These are phyloP conservation scores for Holacanthus passer DNA, from an alignment of 2,113 vertebrate species.

Conservation along the genomic window DNA sequence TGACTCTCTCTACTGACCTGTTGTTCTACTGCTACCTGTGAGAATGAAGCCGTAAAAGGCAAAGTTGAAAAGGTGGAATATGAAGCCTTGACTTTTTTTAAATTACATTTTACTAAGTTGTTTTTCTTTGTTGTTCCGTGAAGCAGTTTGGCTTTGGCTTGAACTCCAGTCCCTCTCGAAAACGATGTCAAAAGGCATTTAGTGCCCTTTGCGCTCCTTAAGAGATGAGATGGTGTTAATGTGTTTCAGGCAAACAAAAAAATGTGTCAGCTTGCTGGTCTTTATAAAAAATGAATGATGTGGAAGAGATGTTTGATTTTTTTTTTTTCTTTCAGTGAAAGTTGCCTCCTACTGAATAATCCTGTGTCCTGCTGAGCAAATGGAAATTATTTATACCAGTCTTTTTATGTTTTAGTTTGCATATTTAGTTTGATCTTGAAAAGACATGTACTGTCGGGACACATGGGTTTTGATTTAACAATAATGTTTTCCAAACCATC, in stretches of 20 bases:
- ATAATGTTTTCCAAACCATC: neutral
- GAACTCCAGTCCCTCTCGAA: neutral
- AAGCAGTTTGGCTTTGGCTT: neutral
- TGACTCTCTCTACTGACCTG: neutral
- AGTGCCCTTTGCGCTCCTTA: slow-evolving; percentile 9
- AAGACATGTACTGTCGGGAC: neutral
- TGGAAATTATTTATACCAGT: slow-evolving; percentile 26
- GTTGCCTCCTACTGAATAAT: slow-evolving; percentile 15
- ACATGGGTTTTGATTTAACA: slow-evolving; percentile 14
- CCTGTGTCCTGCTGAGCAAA: neutral
- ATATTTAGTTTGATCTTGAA: slow-evolving; percentile 12
- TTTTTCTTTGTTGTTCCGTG: neutral
- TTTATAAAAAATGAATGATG: slow-evolving; percentile 21
- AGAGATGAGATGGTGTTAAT: slow-evolving; percentile 11
- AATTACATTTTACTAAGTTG: neutral
- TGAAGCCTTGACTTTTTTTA: slow-evolving; percentile 23
- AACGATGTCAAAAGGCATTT: slow-evolving; percentile 31
- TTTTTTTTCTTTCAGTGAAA: slow-evolving; percentile 30
- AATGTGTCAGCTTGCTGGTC: neutral
- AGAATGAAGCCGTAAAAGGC: neutral
- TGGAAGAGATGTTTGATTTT: slow-evolving; percentile 17
- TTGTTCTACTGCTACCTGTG: neutral
- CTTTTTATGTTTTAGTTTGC: neutral
- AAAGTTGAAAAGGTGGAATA: neutral
- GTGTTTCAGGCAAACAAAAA: slow-evolving; percentile 8